These are phyloP conservation scores for Scolopax rusticola DNA, from an alignment of 2,797 vertebrate genomes.

Conservation along the genomic window DNA sequence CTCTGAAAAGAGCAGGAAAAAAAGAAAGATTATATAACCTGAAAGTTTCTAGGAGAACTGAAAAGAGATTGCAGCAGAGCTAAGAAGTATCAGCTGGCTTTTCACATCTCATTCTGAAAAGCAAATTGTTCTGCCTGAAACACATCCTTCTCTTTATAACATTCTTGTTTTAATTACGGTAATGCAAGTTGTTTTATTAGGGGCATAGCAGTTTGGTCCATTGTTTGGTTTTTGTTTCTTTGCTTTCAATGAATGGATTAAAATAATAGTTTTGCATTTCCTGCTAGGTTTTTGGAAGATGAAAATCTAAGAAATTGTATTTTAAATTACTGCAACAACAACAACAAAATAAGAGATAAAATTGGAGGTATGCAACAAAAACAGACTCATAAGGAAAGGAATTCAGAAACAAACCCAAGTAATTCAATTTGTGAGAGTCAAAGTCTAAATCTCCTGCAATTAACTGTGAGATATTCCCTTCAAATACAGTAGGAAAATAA, in stretches of 20 bases:
- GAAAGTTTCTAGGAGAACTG: conserved; percentile 48
- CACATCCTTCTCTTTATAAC: not conserved
- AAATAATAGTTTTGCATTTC: not conserved
- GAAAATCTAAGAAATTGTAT: not conserved
- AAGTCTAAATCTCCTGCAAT: not conserved
- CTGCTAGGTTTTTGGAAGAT: not conserved
- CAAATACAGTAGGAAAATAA: not conserved
- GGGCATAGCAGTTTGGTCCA: not conserved
- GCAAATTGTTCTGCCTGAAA: not conserved
- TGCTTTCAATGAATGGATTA: not conserved
- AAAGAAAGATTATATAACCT: conserved; percentile 74
- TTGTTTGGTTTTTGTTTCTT: not conserved
- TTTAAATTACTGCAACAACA: not conserved
- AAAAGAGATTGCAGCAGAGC: conserved; percentile 34
- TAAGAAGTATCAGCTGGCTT: not conserved
- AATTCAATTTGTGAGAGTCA: not conserved
- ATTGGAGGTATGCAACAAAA: not conserved
- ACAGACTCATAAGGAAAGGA: not conserved
- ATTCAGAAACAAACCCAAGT: not conserved
- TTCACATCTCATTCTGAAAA: not conserved
- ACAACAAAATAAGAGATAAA: not conserved
- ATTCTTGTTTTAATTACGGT: not conserved
- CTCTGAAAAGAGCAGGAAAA: conserved; percentile 84
- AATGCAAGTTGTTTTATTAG: not conserved
- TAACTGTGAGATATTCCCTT: not conserved